These are phyloP conservation scores for Kobus ellipsiprymnus DNA, from an alignment of 2,113 vertebrate genomes.

Conservation along the genomic window DNA sequence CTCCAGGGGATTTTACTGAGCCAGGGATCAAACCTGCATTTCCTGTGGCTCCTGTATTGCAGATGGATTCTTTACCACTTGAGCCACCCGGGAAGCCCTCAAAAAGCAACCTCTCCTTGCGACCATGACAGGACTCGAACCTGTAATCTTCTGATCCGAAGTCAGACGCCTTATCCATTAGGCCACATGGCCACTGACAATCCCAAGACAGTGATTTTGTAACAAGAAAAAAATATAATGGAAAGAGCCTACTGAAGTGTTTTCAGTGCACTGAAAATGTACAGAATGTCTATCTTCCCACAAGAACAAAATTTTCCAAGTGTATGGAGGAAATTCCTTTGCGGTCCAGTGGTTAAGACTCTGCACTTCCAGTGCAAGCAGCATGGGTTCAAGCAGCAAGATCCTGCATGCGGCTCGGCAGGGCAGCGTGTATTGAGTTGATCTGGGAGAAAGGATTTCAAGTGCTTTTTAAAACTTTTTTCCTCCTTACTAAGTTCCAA, in stretches of 20 bases:
- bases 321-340: neutral
- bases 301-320: neutral
- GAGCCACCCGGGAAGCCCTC: neutral
- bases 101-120: rapidly evolving
- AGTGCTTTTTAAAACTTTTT: neutral
- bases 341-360: neutral
- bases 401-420: rapidly evolving
- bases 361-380: neutral
- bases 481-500: neutral
- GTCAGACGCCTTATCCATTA: neutral
- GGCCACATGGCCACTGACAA: neutral
- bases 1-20: neutral
- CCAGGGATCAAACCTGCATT: neutral
- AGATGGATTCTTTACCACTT: neutral
- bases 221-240: neutral
- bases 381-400: neutral
- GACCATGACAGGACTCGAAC: neutral
- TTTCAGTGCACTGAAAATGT: neutral
- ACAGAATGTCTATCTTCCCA: neutral
- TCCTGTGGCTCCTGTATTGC: neutral
- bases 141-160: neutral
- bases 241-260: neutral
- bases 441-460: neutral
- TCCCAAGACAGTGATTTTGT: neutral
- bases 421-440: neutral